Conservation (phyloP, 1,140 invertebrate genomes). For the Brachionus asplanchnoidis region DNA sequence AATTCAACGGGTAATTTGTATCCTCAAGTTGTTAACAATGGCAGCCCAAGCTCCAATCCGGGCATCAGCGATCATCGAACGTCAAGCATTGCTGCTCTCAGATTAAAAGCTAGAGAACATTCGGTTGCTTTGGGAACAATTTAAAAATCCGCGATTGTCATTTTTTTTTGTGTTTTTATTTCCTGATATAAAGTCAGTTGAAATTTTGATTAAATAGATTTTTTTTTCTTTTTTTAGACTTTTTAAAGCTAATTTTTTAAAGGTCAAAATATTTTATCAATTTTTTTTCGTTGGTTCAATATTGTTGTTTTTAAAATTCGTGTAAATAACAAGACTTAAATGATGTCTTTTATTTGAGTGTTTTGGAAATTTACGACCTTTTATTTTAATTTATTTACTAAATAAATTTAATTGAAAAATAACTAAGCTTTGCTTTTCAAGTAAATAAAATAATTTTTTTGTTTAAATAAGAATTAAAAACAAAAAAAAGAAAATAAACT, state of each 20-base stretch:
- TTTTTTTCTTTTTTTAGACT: not conserved
- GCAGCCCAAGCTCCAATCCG: not conserved
- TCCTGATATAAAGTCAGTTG: not conserved
- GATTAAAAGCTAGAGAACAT: slow-evolving; percentile 84
- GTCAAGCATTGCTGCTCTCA: slow-evolving; percentile 79
- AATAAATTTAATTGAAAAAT: not conserved
- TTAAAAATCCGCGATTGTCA: not conserved
- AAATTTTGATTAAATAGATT: not conserved
- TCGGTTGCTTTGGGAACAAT: slow-evolving; percentile 49
- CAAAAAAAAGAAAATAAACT: no score
- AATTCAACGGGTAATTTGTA: not conserved
- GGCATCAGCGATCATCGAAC: slow-evolving; percentile 69
- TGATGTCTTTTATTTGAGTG: not conserved
- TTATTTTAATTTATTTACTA: not conserved
- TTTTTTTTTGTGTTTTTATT: not conserved
- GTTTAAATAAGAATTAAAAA: no score
- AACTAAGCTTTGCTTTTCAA: not conserved
- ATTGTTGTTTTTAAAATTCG: not conserved
- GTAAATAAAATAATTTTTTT: no score
- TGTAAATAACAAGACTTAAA: not conserved
- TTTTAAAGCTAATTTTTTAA: not conserved
- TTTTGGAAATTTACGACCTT: not conserved
- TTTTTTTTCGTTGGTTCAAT: not conserved
- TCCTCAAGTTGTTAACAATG: slow-evolving; percentile 10
- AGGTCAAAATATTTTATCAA: not conserved